These are phyloP conservation scores for Brachionus paranguensis DNA, from an alignment of 1,140 invertebrate genomes.

Conservation along the genomic window DNA sequence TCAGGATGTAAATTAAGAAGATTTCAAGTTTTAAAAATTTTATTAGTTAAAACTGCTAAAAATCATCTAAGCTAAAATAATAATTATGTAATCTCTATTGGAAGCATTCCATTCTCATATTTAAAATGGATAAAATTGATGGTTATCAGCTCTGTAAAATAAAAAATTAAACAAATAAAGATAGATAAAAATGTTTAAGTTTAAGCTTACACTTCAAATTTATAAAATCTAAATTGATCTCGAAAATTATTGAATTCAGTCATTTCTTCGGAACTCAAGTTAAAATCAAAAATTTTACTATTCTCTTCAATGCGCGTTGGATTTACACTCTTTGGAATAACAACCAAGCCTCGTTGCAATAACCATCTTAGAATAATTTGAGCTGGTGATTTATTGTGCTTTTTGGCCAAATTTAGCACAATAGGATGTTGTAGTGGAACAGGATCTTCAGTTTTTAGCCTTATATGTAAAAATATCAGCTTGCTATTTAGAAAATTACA, in stretches of 20 bases:
- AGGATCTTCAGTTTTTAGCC: neutral
- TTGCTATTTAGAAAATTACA: neutral
- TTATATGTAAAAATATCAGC: neutral
- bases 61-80: neutral
- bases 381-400: slow-evolving; percentile 22
- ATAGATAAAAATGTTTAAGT: neutral
- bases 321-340: slow-evolving; percentile 38
- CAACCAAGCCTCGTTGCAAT: slow-evolving; percentile 1
- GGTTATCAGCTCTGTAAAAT: neutral
- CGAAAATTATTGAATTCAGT: slow-evolving; percentile 19
- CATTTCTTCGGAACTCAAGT: neutral
- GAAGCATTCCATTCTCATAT: neutral
- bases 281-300: slow-evolving; percentile 36
- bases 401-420: neutral
- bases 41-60: neutral
- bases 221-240: slow-evolving; percentile 35
- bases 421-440: slow-evolving; percentile 14
- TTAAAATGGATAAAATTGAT: slow-evolving; percentile 33
- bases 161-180: neutral
- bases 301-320: neutral
- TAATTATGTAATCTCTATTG: neutral
- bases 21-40: neutral
- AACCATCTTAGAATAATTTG: slow-evolving; percentile 25
- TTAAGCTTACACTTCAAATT: slow-evolving; percentile 34
- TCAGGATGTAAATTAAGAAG: too few species aligned